Conservation (phyloP, 2,113 vertebrate genomes). For the Tamias sibiricus region DNA sequence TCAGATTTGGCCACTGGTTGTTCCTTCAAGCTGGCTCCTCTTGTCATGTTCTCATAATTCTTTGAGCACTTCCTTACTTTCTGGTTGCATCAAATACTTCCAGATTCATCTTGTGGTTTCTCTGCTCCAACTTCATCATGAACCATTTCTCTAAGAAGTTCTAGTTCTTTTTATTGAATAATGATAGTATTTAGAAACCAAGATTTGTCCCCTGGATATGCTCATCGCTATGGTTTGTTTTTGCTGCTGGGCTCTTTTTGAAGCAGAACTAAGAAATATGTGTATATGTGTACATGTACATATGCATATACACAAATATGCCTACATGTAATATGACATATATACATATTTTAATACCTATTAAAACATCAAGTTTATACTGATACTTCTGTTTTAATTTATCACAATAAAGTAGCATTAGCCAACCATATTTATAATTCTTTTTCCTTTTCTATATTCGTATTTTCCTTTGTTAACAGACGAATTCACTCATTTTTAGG, state of each 20-base stretch:
- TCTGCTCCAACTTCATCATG: neutral
- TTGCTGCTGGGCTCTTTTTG: neutral
- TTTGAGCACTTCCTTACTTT: neutral
- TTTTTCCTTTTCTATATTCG: neutral
- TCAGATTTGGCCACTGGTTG: neutral
- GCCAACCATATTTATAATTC: neutral
- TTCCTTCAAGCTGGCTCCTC: neutral
- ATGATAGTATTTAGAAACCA: neutral
- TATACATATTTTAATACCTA: neutral
- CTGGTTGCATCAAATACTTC: neutral
- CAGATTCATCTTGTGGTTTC: neutral
- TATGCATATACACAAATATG: neutral
- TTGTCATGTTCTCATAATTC: neutral
- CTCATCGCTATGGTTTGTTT: neutral
- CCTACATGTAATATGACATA: neutral
- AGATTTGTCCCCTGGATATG: neutral
- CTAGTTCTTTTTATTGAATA: neutral
- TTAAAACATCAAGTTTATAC: slow-evolving; percentile 14
- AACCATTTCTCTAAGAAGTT: neutral
- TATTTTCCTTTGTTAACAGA: neutral
- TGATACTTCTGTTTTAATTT: neutral
- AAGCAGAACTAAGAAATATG: neutral
- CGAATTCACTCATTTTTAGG: neutral
- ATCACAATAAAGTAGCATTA: neutral
- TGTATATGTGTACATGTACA: neutral